Evolutionary conservation across 2,888 invertebrate species (phyloP), one percentile per base, ranked within the genome.

Genomic region (Cartodere bifasciata): DNA sequence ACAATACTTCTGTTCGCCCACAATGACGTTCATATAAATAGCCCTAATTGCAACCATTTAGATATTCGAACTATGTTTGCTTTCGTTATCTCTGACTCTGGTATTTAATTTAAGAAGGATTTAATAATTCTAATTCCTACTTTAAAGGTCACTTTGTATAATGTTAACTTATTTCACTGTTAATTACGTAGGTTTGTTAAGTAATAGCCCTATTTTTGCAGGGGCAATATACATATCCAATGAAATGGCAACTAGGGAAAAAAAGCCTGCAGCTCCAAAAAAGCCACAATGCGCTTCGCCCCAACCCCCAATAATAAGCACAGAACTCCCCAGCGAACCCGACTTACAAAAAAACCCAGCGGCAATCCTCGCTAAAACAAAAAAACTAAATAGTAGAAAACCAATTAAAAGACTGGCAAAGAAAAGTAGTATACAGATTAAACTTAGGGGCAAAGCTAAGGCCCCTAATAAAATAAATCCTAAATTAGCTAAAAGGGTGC

Each of bases 201-300:
- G n/a, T 23, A 23, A 23, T 23, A 9, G 6, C 11, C 24, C 12
- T 23, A 10, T 12, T 23, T 6, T 23, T 23, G 9, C 24, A 23
- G 24, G 7, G 11, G 24, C 12, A n/a, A 5, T n/a, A 28, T 6
- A 5, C 15, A 5, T 41, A 41, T 42, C 42, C 49, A 47, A 57
- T 59, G 56, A 54, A 47, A 63, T 63, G 62, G 61, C 62, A 52
- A 56, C 55, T 50, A 57, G 58, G 41, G 56, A 58, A 43, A 58
- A 55, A 46, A 58, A 56, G 44, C 39, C 49, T 44, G 45, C 51
- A 31, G 31, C 53, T 43, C 51, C 49, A 36, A 57, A 54, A 47
- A 58, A 58, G 50, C 52, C 49, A 45, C 42, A 46, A 29, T 38
- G 47, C 23, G 40, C 50, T 34, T 51, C 52, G 10, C 47, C 53